Base-by-base conservation (phyloP, 2,113 vertebrate genomes). In the Myotis yumanensis region DNA sequence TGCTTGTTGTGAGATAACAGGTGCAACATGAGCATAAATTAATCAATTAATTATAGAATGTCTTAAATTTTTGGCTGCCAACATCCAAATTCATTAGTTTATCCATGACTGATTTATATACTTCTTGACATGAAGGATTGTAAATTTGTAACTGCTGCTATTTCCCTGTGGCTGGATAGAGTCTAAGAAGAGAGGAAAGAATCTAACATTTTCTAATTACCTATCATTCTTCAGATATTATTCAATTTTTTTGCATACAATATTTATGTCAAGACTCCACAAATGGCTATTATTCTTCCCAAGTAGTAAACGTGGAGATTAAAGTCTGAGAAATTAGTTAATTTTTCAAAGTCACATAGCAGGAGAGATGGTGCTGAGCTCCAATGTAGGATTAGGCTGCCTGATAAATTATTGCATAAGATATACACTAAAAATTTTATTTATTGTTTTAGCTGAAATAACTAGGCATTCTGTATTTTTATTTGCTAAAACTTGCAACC, bases 401-500 rank as follows among this genome's bases (percentile, higher is more conserved):
- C 51, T 20, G 7, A 76, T 35, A 32, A 66, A 95, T 4, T 48
- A 57, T 11, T 66, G 7, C 57, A 35, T 25, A 59, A 11, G 15
- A 68, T 0, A n/a, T 59, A 77, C 51, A 72, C 15, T 52, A n/a
- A 82, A 95, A 69, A 79, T 59, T 57, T 9, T 68, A 72, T 18
- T 54, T 22, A 51, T 35, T 90, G 22, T 73, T 79, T 88, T 77
- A 80, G 59, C 28, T 89, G 64, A 82, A 79, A 93, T 57, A 91
- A 66, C 32, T 66, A 66, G 18, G 25, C 9, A 69, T 69, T 72
- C 18, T 68, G 25, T 25, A 85, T 93, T 95, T 87, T 91, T 40
- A 76, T 51, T 84, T 77, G 17, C 28, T 57, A 86, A 89, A 66
- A 82, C 51, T 95, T 73, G 59, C 73, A 94, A 35, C 54, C 4